Evolutionary conservation across 2,113 vertebrate species (phyloP).

Genomic region (Serinus canaria): DNA sequence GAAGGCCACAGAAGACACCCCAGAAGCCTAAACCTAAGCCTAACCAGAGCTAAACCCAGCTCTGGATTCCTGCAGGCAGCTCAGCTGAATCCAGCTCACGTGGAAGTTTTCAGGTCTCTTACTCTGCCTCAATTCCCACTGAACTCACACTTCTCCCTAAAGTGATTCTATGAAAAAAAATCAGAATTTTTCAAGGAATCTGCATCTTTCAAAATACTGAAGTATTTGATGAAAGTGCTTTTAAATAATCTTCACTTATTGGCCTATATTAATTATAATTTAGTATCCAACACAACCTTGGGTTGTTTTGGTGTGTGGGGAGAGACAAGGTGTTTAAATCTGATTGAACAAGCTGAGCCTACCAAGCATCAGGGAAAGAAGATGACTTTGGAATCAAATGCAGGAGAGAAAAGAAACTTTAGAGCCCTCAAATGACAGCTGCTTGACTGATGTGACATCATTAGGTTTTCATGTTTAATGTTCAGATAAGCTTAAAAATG

Average conservation of each 20-base stretch:
- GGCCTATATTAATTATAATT: not conserved
- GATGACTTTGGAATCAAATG: not conserved
- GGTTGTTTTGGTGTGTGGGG: not conserved
- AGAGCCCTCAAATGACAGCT: slow-evolving; percentile 77
- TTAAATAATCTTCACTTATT: not conserved
- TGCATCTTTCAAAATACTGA: not conserved
- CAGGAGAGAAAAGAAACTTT: slow-evolving; percentile 77
- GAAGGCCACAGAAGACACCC: not conserved
- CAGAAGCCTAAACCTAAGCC: not conserved
- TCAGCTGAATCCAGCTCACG: not conserved
- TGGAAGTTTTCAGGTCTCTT: not conserved
- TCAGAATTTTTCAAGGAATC: not conserved
- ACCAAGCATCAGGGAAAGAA: not conserved
- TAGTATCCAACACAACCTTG: not conserved
- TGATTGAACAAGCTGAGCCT: not conserved
- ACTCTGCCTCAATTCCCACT: not conserved
- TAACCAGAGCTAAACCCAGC: not conserved
- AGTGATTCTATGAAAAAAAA: fast-evolving
- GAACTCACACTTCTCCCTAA: not conserved
- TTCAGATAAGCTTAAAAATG: slow-evolving; percentile 82
- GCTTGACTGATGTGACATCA: slow-evolving; percentile 59
- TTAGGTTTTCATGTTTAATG: slow-evolving; percentile 47
- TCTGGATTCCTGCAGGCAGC: not conserved
- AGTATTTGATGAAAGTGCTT: not conserved
- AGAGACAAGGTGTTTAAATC: not conserved